Base-by-base conservation (phyloP, 2,113 vertebrate species). In the Raja brachyura region DNA sequence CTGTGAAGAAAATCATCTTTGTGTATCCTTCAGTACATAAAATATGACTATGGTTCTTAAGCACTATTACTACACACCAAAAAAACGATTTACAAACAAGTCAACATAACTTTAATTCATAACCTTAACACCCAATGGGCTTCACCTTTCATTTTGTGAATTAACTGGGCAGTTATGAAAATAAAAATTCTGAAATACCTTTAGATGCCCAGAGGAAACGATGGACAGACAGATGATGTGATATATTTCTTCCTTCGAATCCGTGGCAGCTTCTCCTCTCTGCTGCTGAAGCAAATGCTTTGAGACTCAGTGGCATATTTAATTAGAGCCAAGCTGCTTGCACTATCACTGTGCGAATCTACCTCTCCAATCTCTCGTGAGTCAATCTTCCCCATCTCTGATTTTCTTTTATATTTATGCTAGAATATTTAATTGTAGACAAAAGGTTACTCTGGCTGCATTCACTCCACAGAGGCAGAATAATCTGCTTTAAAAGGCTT, bases 351-450 rank as follows among this genome's bases (percentile, higher is more conserved):
- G 97, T 97, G 97, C 97, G 97, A 98, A 99, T 99, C 98, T 99
- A 99, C 98, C 99, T 99, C 98, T 98, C 98, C 98, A 98, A 99
- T 99, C 98, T 99, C 98, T 99, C 97, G 97, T 99, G 98, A 99
- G 98, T 99, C 98, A 99, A 99, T 99, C 99, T 99, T 98, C 98
- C 98, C 98, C 99, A 99, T 99, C 99, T 99, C 98, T 99, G 99
- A 99, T 99, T 99, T 99, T 99, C 99, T 99, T 99, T 99, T 99
- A 99, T 99, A 99, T 99, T 99, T 99, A 99, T 99, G 99, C 99
- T 97, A 98, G 99, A 99, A 99, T 99, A 99, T 99, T 99, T 99
- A 99, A 99, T 99, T 99, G 99, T 99, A 99, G 99, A 99, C 99
- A 99, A 99, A 99, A 99, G 99, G 99, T 99, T 99, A 99, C 98